Evolutionary conservation across 2,888 invertebrate species (phyloP).

Genomic region (Hydrotaea diabolus): DNA sequence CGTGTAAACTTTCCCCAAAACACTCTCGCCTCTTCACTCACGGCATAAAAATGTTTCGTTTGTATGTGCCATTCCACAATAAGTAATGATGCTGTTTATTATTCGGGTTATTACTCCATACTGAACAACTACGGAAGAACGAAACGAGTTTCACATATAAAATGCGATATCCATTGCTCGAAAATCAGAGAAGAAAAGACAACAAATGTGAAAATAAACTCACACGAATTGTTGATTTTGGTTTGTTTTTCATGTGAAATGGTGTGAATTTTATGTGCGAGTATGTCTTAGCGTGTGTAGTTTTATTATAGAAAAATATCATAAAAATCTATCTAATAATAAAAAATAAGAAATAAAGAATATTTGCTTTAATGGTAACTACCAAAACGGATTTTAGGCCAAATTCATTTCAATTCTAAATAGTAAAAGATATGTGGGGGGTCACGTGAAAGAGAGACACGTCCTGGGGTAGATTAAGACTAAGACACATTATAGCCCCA

Average conservation of each 20-base stretch:
- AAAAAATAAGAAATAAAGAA: not conserved
- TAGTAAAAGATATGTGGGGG: too few species aligned
- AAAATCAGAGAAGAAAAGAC: not conserved
- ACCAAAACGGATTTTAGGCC: too few species aligned
- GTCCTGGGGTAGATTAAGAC: too few species aligned
- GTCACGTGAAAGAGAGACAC: too few species aligned
- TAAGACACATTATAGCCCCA: too few species aligned
- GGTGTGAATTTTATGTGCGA: constrained; percentile 40
- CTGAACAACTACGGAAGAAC: constrained; percentile 1
- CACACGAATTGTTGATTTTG: not conserved
- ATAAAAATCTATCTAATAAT: constrained; percentile 12
- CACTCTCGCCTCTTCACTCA: too few species aligned
- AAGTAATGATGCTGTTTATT: constrained; percentile 45
- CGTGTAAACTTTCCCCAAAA: not conserved
- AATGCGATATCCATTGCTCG: not conserved
- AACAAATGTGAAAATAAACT: not conserved
- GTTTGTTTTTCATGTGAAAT: constrained; percentile 21
- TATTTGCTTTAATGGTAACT: too few species aligned
- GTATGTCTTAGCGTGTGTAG: not conserved
- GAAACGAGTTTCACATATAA: not conserved
- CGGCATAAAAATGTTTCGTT: not conserved
- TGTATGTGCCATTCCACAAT: not conserved
- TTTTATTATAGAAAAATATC: constrained; percentile 38
- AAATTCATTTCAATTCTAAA: too few species aligned
- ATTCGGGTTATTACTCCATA: constrained; percentile 50